Base-by-base conservation (phyloP, 2,797 vertebrate species). In the Argya squamiceps region DNA sequence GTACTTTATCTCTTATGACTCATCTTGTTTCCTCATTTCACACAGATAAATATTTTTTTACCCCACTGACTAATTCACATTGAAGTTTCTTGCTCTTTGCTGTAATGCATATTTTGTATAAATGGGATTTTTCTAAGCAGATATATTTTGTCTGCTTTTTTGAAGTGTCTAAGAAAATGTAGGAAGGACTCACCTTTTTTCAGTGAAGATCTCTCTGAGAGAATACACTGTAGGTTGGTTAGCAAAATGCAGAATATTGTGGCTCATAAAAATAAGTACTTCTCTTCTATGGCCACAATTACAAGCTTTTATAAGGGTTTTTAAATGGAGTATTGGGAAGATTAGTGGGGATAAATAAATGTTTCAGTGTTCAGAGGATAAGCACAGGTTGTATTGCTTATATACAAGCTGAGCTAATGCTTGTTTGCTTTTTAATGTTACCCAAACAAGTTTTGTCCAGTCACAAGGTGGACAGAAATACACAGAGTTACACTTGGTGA, bases 21-120 rank as follows among this genome's bases (percentile, higher is more conserved):
- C 79, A 70, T 15, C 14, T 50, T 96, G 69, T 88, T 94, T 90
- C 68, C 20, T 88, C 65, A 88, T 78, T 90, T 55, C 77, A 81
- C 32, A 36, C 37, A 71, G 65, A 3, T 74, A 83, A 55, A 37
- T 80, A n/a, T 47, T 85, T 39, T 32, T 84, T 81, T 78, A 77
- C 20, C 11, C 52, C 39, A 50, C 24, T 81, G 56, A 86, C n/a
- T 73, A 77, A 63, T 21, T 90, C 79, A 37, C 19, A 56, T 3
- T 46, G 29, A 67, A 62, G 24, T 75, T 85, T 92, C 53, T 68
- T 3, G 6, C 24, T 64, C 46, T 64, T 90, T 84, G 30, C 58
- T 68, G 21, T 60, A 70, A 78, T 24, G 9, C 26, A 4, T 43
- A 29, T 41, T 70, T 74, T 49, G 10, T 50, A 52, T 36, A 60